phyloP scores from a whole-genome alignment of 2,797 vertebrate genomes.

The Hypotaenidia okinawae region DNA sequence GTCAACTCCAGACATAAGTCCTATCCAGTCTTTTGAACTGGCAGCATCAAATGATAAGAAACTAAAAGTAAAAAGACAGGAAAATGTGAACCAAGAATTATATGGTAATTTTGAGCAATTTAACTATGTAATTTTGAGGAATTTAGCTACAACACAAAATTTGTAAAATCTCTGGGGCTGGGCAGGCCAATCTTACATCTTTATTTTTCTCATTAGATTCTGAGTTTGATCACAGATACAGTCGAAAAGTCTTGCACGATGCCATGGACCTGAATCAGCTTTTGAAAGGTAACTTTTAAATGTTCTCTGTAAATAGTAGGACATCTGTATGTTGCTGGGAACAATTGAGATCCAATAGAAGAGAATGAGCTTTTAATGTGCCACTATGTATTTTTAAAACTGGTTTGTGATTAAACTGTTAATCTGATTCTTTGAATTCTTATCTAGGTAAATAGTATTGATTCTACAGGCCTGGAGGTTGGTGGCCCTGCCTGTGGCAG shows the following conservation, averaged over 20 bases:
- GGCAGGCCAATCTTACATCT: background rate
- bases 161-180: background rate
- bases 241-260: constrained; percentile 78
- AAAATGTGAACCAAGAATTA: constrained; percentile 78
- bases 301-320: background rate
- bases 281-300: constrained; percentile 79
- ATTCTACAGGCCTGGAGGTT: background rate
- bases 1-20: constrained; percentile 88
- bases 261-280: constrained; percentile 83
- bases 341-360: background rate
- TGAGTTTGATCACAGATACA: constrained; percentile 65
- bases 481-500: too few relatives aligned
- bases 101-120: constrained; percentile 68
- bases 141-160: constrained; percentile 32
- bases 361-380: background rate
- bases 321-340: background rate
- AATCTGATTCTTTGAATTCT: background rate
- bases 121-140: constrained; percentile 59
- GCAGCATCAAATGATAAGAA: constrained; percentile 75
- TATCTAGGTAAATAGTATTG: background rate
- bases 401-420: background rate
- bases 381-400: background rate
- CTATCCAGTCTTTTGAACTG: constrained; percentile 83
- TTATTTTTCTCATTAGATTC: constrained; percentile 66
- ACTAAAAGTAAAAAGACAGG: constrained; percentile 77